Evolutionary conservation across 2,797 vertebrate species (phyloP).

Genomic region (Masticophis lateralis): DNA sequence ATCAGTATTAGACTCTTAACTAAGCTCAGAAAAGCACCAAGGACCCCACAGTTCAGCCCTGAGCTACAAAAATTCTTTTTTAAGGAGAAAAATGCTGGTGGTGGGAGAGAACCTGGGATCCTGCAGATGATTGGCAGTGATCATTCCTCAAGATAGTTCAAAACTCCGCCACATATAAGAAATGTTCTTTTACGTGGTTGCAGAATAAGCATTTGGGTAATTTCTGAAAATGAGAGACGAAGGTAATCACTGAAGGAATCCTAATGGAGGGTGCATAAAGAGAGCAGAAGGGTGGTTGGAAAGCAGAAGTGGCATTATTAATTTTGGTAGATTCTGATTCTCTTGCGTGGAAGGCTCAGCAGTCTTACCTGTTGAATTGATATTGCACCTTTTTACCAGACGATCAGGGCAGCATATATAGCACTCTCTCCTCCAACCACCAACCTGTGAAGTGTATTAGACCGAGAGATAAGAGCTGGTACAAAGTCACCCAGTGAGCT

Average conservation of each 20-base stretch:
- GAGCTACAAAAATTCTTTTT: background rate
- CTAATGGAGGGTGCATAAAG: background rate
- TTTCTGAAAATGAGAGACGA: background rate
- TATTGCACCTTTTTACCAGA: background rate
- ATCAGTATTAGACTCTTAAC: background rate
- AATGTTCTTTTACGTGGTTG: background rate
- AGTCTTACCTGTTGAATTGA: background rate
- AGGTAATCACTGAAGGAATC: background rate
- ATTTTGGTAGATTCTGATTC: background rate
- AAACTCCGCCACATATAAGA: background rate
- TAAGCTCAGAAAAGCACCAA: background rate
- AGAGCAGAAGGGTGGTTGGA: background rate
- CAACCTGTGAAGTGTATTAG: background rate
- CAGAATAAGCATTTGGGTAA: background rate
- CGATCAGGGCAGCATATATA: background rate
- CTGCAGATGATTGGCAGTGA: background rate
- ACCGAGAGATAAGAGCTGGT: background rate
- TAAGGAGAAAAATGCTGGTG: background rate
- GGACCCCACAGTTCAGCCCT: background rate
- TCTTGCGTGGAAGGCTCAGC: background rate
- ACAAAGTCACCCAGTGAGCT: background rate
- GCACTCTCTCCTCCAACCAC: background rate
- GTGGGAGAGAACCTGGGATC: background rate
- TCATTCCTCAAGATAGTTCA: background rate
- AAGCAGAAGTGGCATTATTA: no score